Percentiles rank a stretch among this genome's conserved stretches.
These are phyloP conservation scores for Drosophila siamana DNA, from an alignment of 2,888 invertebrate genomes.

Conservation along the genomic window DNA sequence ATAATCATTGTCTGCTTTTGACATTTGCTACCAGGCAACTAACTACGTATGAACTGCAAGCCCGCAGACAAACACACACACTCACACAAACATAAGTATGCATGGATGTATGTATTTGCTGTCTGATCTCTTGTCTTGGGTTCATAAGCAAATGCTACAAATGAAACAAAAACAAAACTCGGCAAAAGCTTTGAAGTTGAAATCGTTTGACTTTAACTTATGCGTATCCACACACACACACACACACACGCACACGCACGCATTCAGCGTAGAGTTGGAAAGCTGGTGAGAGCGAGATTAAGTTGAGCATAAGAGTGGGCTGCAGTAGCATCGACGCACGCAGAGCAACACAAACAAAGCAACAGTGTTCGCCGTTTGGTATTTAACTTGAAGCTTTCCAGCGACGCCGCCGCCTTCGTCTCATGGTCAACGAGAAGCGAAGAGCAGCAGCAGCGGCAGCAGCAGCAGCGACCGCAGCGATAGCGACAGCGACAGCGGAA, in stretches of 20 bases:
- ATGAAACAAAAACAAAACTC: conserved; percentile 46
- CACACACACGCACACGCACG: conserved; percentile 6
- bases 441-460: background rate
- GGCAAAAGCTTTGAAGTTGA: conserved; percentile 48
- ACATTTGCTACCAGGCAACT: conserved; percentile 31
- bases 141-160: conserved; percentile 33
- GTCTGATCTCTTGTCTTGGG: conserved; percentile 45
- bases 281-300: conserved; percentile 8
- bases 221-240: conserved; percentile 19
- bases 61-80: background rate
- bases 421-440: conserved; percentile 18
- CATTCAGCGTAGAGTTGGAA: background rate
- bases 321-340: conserved; percentile 17
- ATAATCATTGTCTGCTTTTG: conserved; percentile 39
- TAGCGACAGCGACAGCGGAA: conserved; percentile 8
- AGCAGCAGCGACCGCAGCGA: background rate
- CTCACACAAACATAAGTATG: background rate
- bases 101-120: conserved; percentile 21
- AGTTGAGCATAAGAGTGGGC: conserved; percentile 7
- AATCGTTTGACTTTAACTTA: conserved; percentile 57
- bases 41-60: background rate
- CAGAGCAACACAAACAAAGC: conserved; percentile 39
- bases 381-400: conserved; percentile 58
- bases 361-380: conserved; percentile 42
- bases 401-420: background rate